phyloP scores from a whole-genome alignment of 2,888 invertebrate genomes.

The Agrochola macilenta region DNA sequence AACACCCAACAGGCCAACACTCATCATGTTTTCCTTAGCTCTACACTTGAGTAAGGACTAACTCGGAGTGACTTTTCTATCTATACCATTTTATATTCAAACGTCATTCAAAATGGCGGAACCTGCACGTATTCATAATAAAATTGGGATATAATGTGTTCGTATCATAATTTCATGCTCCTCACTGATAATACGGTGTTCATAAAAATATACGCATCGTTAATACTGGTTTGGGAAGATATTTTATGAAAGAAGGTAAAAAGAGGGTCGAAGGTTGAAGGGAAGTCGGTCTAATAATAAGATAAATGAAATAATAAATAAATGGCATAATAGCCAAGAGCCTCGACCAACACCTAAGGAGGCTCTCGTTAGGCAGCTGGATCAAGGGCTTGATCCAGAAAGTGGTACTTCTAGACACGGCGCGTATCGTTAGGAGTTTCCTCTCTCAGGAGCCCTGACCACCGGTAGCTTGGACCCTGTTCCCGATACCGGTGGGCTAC shows the following conservation, averaged over 20 bases:
- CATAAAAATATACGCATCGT: constrained; percentile 30
- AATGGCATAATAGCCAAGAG: no score
- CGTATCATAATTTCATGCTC: constrained; percentile 21
- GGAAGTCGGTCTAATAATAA: neutral
- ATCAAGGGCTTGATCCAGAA: no score
- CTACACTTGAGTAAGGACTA: neutral
- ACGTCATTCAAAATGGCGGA: constrained; percentile 30
- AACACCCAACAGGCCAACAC: neutral
- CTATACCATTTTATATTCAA: constrained; percentile 24
- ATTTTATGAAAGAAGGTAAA: constrained; percentile 13
- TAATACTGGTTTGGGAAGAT: constrained; percentile 3
- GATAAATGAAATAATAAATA: no score
- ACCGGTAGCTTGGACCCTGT: no score
- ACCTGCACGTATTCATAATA: constrained; percentile 25
- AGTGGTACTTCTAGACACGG: no score
- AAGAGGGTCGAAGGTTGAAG: neutral
- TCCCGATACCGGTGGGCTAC: no score
- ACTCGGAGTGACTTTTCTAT: constrained; percentile 6
- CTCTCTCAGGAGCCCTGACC: no score
- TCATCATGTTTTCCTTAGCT: neutral
- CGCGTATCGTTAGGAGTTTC: no score
- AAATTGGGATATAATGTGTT: constrained; percentile 42
- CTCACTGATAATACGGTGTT: constrained; percentile 2
- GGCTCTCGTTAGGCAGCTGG: no score
- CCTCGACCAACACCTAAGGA: no score